phyloP scores from a whole-genome alignment of 2,888 invertebrate species.

The Stenodema calcarata region DNA sequence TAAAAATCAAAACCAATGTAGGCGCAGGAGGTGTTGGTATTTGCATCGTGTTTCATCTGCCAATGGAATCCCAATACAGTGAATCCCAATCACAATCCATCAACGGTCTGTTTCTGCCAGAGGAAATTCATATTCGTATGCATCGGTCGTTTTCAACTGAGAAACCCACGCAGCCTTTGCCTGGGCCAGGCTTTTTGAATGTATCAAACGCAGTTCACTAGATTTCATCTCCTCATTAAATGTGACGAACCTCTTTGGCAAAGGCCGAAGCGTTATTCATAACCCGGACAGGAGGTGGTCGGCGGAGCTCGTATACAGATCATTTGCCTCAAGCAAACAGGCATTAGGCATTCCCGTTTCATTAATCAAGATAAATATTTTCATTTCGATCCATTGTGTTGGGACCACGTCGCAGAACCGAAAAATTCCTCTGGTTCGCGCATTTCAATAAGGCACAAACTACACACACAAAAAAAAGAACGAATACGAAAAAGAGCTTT shows the following conservation, averaged over 20 bases:
- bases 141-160: neutral
- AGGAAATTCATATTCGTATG: neutral
- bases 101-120: too few relatives aligned
- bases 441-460: neutral
- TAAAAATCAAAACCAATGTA: too few relatives aligned
- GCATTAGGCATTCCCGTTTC: neutral
- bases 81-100: too few relatives aligned
- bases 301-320: neutral
- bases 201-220: neutral
- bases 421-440: neutral
- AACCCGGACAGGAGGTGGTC: neutral
- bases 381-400: neutral
- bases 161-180: neutral
- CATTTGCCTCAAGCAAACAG: neutral
- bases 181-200: neutral
- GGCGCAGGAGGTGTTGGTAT: too few relatives aligned
- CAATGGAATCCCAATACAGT: too few relatives aligned
- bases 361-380: slow-evolving; percentile 19
- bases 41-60: too few relatives aligned
- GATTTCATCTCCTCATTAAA: neutral
- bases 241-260: neutral
- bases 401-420: neutral
- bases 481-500: neutral
- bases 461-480: neutral
- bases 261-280: slow-evolving; percentile 13